Percentiles rank a stretch among this genome's conserved stretches.
Evolutionary conservation across 2,113 vertebrate species (phyloP).

Genomic region (Synodontis membranacea): DNA sequence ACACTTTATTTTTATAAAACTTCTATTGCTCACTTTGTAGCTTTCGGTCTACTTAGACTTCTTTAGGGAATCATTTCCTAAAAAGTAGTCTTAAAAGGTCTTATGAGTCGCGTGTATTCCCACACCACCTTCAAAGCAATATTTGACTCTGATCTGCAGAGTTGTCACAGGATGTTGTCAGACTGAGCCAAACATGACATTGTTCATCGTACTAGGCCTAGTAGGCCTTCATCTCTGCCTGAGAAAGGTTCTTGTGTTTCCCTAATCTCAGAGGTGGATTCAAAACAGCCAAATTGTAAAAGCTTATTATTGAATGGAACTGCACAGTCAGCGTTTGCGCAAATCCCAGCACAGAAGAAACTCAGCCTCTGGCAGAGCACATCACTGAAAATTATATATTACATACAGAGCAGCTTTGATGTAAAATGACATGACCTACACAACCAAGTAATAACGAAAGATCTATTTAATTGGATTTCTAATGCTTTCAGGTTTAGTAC

Average conservation of each 20-base stretch:
- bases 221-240: not conserved
- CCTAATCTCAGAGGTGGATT: conserved; percentile 39
- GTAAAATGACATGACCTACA: not conserved
- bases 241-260: conserved; percentile 14
- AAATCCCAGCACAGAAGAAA: conserved; percentile 31
- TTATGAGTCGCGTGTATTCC: conserved; percentile 4
- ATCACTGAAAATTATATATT: not conserved
- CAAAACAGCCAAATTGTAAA: conserved; percentile 40
- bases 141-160: not conserved
- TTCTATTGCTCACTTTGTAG: not conserved
- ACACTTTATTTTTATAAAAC: conserved; percentile 14
- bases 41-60: not conserved
- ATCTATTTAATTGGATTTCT: not conserved
- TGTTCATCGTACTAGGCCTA: conserved; percentile 15
- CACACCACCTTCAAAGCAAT: not conserved
- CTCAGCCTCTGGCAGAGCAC: not conserved
- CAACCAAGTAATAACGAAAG: not conserved
- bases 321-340: conserved; percentile 35
- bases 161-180: conserved; percentile 20
- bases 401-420: conserved; percentile 12
- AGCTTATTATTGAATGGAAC: conserved; percentile 37
- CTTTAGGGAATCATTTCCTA: not conserved
- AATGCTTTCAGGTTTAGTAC: not conserved
- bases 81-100: not conserved
- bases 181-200: conserved; percentile 33